phyloP scores from a whole-genome alignment of 2,888 invertebrate genomes.

The Hirtodrosophila cameraria region DNA sequence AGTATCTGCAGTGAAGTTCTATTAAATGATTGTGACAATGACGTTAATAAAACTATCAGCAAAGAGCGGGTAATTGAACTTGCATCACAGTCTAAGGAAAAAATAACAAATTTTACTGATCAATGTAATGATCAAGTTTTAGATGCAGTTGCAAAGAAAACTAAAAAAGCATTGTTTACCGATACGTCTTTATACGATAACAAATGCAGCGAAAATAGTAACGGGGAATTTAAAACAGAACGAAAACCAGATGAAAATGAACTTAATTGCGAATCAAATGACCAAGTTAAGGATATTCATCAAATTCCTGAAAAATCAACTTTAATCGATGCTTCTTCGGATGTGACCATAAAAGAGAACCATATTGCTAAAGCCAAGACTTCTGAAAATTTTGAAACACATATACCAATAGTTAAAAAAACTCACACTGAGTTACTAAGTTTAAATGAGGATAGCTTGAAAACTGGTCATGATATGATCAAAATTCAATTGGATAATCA shows the following conservation, averaged over 20 bases:
- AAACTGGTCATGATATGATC: neutral
- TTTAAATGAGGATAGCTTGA: neutral
- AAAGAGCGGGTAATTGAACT: conserved; percentile 14
- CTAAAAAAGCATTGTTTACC: conserved; percentile 82
- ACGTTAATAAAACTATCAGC: conserved; percentile 9
- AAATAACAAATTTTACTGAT: conserved; percentile 12
- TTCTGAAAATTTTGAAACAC: conserved; percentile 9
- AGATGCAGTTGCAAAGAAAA: conserved; percentile 83
- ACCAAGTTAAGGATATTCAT: conserved; percentile 5
- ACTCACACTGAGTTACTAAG: conserved; percentile 13
- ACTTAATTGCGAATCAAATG: no score
- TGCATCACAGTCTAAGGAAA: conserved; percentile 10
- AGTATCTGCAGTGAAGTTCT: conserved; percentile 4
- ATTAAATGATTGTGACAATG: conserved; percentile 11
- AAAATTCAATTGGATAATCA: conserved; percentile 1
- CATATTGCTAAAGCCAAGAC: neutral
- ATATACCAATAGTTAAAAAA: conserved; percentile 22
- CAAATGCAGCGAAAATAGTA: conserved; percentile 13
- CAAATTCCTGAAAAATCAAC: conserved; percentile 5
- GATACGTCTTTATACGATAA: conserved; percentile 56
- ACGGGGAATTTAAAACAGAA: conserved; percentile 29
- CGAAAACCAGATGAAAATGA: conserved; percentile 17
- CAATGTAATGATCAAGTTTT: conserved; percentile 77
- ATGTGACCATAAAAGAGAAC: conserved; percentile 4
- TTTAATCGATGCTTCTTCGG: conserved; percentile 3